Evolutionary conservation across 2,888 invertebrate genomes (phyloP).

Genomic region (Erebia ligea): DNA sequence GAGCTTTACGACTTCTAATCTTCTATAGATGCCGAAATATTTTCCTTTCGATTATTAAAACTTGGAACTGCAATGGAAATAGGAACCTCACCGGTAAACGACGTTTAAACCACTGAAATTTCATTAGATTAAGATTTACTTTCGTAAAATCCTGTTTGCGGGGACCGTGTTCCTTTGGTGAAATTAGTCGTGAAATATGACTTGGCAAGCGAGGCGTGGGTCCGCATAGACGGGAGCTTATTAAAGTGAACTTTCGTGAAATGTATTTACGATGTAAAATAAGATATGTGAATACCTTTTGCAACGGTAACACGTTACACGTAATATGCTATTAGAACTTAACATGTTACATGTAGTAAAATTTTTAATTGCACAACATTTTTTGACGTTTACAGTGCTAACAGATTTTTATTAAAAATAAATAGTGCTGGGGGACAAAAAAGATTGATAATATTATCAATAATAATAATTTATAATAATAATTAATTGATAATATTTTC

Average conservation of each 20-base stretch:
- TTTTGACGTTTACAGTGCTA: too few relatives aligned
- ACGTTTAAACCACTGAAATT: slow-evolving; percentile 22
- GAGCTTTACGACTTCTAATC: slow-evolving; percentile 58
- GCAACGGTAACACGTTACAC: slow-evolving; percentile 19
- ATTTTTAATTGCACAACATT: too few relatives aligned
- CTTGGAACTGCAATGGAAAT: slow-evolving; percentile 13
- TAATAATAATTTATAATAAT: too few relatives aligned
- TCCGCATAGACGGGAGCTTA: slow-evolving; percentile 61
- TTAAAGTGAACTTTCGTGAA: slow-evolving; percentile 54
- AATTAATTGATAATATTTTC: too few relatives aligned
- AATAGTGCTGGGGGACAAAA: too few relatives aligned
- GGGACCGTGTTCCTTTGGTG: slow-evolving; percentile 37
- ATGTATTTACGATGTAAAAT: slow-evolving; percentile 36
- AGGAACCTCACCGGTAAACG: slow-evolving; percentile 12
- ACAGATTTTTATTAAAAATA: too few relatives aligned
- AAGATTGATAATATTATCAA: too few relatives aligned
- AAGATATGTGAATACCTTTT: slow-evolving; percentile 9
- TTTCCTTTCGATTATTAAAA: slow-evolving; percentile 29
- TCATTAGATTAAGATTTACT: slow-evolving; percentile 30
- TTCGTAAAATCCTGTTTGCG: slow-evolving; percentile 34
- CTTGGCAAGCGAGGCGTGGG: slow-evolving; percentile 50
- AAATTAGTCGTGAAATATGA: slow-evolving; percentile 55
- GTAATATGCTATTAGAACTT: not conserved
- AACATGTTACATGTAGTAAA: not conserved
- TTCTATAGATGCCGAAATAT: slow-evolving; percentile 45